These are phyloP conservation scores for Xylophagus ater DNA, from an alignment of 2,888 invertebrate genomes.

Conservation along the genomic window DNA sequence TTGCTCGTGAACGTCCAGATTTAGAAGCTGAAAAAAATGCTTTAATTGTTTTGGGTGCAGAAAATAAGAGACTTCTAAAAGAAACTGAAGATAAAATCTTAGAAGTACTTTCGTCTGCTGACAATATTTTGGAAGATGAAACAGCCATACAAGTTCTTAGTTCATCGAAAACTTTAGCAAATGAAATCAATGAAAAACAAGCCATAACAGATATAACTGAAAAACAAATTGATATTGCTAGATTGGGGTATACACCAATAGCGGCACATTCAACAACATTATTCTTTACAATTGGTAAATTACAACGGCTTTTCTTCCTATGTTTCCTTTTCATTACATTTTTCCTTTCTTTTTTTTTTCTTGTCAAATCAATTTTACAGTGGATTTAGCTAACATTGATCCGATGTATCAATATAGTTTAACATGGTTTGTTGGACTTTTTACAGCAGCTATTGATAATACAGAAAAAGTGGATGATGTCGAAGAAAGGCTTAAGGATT, in stretches of 20 bases:
- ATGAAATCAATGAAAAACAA: constrained; percentile 87
- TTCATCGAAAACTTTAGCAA: constrained; percentile 78
- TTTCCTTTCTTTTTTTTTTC: constrained; percentile 1
- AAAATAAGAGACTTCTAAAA: constrained; percentile 67
- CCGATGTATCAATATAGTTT: constrained; percentile 97
- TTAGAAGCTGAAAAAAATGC: constrained; percentile 82
- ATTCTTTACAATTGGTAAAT: constrained; percentile 76
- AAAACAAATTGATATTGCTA: constrained; percentile 73
- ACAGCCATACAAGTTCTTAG: constrained; percentile 79
- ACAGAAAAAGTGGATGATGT: constrained; percentile 78
- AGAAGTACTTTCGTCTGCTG: constrained; percentile 59
- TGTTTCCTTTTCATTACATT: not conserved
- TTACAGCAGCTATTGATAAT: constrained; percentile 73
- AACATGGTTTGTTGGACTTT: constrained; percentile 86
- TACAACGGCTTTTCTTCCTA: not conserved
- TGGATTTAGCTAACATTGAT: constrained; percentile 80
- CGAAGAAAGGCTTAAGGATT: constrained; percentile 55
- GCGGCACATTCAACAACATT: constrained; percentile 80
- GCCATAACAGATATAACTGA: constrained; percentile 81
- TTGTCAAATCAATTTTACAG: constrained; percentile 37
- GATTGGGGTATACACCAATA: constrained; percentile 80
- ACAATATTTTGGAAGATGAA: constrained; percentile 83
- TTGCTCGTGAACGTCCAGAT: constrained; percentile 84
- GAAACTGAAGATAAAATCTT: constrained; percentile 88
- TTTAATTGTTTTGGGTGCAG: constrained; percentile 77